phyloP scores from a whole-genome alignment of 2,797 vertebrate genomes.

The Betta splendens region DNA sequence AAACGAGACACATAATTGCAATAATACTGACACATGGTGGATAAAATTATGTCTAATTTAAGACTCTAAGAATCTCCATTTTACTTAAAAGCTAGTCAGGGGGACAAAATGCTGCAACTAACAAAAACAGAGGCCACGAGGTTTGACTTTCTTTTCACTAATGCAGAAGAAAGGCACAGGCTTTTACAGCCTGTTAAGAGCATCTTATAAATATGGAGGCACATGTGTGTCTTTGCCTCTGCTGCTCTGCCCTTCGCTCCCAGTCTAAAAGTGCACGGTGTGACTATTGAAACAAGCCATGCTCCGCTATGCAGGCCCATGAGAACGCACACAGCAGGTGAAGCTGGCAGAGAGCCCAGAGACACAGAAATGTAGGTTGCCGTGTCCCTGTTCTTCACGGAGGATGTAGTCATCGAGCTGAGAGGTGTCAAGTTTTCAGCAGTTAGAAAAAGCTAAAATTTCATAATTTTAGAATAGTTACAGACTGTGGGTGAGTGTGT shows the following conservation, averaged over 20 bases:
- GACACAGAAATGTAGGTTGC: constrained; percentile 75
- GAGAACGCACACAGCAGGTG: constrained; percentile 63
- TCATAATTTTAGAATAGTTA: constrained; percentile 8
- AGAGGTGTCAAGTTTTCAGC: constrained; percentile 32
- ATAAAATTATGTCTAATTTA: not conserved
- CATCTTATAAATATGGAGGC: constrained; percentile 47
- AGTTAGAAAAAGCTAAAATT: constrained; percentile 6
- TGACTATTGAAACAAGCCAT: constrained; percentile 55
- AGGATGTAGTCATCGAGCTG: constrained; percentile 27
- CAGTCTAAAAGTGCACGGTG: constrained; percentile 34
- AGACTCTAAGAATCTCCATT: too few species aligned
- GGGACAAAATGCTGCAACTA: constrained; percentile 36
- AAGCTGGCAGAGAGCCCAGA: constrained; percentile 65
- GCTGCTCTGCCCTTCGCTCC: not conserved
- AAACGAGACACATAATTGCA: too few species aligned
- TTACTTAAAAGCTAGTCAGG: constrained; percentile 35
- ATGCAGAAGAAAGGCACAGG: constrained; percentile 56
- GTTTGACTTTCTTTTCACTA: constrained; percentile 52
- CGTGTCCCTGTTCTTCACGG: constrained; percentile 57
- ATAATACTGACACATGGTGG: too few species aligned
- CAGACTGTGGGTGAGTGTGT: not conserved
- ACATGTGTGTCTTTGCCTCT: constrained; percentile 25
- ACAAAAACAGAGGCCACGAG: constrained; percentile 48
- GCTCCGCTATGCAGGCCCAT: constrained; percentile 49
- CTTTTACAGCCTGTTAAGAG: constrained; percentile 62